These are phyloP conservation scores for Menidia menidia DNA, from an alignment of 2,797 vertebrate genomes.

Conservation along the genomic window DNA sequence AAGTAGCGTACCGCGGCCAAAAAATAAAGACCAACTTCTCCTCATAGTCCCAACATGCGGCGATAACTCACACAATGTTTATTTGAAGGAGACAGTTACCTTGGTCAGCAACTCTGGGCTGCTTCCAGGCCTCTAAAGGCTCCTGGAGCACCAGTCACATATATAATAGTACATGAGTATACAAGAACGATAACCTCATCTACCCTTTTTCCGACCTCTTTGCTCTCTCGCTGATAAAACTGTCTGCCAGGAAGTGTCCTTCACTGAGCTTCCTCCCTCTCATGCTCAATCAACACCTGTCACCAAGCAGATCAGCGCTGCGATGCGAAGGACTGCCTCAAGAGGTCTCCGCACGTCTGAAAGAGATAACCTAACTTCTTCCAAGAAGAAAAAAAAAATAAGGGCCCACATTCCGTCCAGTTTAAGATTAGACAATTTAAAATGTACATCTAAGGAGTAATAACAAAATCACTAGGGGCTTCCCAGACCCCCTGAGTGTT, in stretches of 20 bases:
- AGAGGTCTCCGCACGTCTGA: constrained; percentile 14
- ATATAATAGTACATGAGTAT: constrained; percentile 54
- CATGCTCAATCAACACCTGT: constrained; percentile 94
- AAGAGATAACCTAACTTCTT: constrained; percentile 5
- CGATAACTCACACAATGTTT: constrained; percentile 81
- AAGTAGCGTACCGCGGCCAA: constrained; percentile 35
- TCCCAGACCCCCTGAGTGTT: constrained; percentile 80
- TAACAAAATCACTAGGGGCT: constrained; percentile 72
- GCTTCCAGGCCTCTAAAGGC: constrained; percentile 61
- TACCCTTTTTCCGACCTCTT: constrained; percentile 72
- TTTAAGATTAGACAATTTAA: constrained; percentile 31
- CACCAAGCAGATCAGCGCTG: constrained; percentile 72
- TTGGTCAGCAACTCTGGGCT: constrained; percentile 72
- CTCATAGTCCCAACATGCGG: constrained; percentile 54
- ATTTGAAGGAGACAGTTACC: constrained; percentile 76
- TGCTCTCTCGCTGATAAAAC: constrained; percentile 82
- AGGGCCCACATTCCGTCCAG: constrained; percentile 5
- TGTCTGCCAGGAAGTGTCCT: constrained; percentile 84
- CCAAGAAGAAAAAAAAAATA: not conserved
- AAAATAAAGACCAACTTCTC: constrained; percentile 49
- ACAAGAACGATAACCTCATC: constrained; percentile 70
- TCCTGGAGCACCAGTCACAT: constrained; percentile 50
- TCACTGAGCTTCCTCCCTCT: constrained; percentile 88
- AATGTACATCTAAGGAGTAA: constrained; percentile 70
- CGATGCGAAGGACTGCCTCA: constrained; percentile 33